A percentile compares a stretch with the other conserved stretches of the same genome.
Conservation (phyloP, 2,113 vertebrate species). For the Odontophorus gujanensis region DNA sequence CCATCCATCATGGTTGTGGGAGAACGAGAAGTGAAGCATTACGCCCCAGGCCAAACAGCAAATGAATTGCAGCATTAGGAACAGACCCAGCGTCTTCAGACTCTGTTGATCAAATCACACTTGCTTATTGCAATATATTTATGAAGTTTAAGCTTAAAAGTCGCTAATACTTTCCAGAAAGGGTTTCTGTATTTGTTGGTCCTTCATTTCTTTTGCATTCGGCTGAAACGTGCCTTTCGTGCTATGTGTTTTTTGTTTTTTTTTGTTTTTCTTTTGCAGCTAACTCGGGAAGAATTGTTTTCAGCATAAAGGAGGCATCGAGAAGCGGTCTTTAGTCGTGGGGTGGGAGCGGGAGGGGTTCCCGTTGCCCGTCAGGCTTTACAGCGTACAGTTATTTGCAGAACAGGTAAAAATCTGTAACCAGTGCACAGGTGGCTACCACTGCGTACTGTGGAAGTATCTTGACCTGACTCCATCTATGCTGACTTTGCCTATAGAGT, state of each 20-base stretch:
- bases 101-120: conserved; percentile 19
- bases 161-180: conserved; percentile 62
- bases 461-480: neutral
- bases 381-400: conserved; percentile 23
- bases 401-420: conserved; percentile 22
- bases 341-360: neutral
- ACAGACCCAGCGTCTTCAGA: conserved; percentile 14
- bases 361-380: neutral
- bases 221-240: conserved; percentile 40
- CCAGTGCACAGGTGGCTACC: neutral
- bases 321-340: neutral
- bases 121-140: conserved; percentile 66
- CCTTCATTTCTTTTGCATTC: conserved; percentile 45
- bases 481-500: neutral
- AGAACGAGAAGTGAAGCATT: neutral
- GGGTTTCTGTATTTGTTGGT: conserved; percentile 38
- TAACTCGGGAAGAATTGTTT: conserved; percentile 13
- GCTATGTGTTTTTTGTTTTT: neutral
- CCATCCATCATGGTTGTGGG: neutral
- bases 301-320: neutral
- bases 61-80: conserved; percentile 36
- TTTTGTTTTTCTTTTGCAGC: neutral
- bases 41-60: neutral
- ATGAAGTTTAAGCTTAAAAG: conserved; percentile 62
- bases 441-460: neutral